These are phyloP conservation scores for Coryphaenoides rupestris DNA, from an alignment of 2,113 vertebrate genomes.

Conservation along the genomic window DNA sequence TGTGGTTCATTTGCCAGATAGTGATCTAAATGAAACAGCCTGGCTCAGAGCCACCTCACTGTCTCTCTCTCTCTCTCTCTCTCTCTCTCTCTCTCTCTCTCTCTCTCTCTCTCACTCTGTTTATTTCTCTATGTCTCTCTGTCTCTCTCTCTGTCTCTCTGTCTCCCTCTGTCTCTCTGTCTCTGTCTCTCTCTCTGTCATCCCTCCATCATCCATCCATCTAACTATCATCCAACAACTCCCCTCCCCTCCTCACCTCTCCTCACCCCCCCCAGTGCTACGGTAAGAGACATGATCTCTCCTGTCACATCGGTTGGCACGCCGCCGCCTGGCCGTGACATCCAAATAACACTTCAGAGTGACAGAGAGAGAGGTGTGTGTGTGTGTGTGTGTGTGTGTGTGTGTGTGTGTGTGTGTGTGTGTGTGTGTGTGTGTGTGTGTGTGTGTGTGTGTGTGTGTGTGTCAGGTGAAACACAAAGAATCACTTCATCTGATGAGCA, in stretches of 20 bases:
- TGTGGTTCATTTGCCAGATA: constrained; percentile 71
- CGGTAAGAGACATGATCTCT: constrained; percentile 60
- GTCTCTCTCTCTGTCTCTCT: constrained; percentile 47
- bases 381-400: neutral
- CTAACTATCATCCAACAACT: neutral
- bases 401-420: constrained; percentile 21
- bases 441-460: constrained; percentile 11
- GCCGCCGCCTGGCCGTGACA: constrained; percentile 69
- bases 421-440: constrained; percentile 45
- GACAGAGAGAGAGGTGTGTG: constrained; percentile 44
- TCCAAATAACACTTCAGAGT: constrained; percentile 74
- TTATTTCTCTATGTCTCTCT: too few relatives aligned
- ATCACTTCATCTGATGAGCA: constrained; percentile 74
- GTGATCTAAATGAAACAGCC: constrained; percentile 74
- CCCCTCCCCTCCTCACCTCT: constrained; percentile 29
- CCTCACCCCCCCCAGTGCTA: neutral
- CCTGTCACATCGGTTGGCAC: constrained; percentile 71
- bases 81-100: constrained; percentile 45
- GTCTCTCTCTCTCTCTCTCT: constrained; percentile 29
- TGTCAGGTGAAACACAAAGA: constrained; percentile 70
- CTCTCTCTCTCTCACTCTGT: constrained; percentile 43
- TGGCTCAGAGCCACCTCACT: constrained; percentile 36
- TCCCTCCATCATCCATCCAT: constrained; percentile 15
- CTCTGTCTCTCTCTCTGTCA: constrained; percentile 21
- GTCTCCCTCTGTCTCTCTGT: constrained; percentile 9